These are phyloP conservation scores for Epiblema foenella DNA, from an alignment of 2,888 invertebrate species.

Conservation along the genomic window DNA sequence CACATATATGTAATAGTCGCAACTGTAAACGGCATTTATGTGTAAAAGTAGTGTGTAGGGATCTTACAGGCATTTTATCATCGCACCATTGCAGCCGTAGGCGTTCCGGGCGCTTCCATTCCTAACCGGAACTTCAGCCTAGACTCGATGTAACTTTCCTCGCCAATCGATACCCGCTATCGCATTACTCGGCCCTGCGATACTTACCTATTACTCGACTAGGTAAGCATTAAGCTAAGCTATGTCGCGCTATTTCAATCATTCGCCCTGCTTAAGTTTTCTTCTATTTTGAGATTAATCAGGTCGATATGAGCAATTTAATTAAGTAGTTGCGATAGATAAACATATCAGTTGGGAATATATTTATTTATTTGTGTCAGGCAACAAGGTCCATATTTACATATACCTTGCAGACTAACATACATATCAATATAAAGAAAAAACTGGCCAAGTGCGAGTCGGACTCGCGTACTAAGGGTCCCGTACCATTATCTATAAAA, in stretches of 20 bases:
- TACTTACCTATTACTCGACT: constrained; percentile 38
- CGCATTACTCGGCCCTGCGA: constrained; percentile 54
- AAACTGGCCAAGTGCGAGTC: too few species aligned
- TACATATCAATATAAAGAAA: too few species aligned
- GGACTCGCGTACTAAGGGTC: too few species aligned
- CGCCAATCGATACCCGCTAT: constrained; percentile 62
- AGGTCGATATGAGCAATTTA: not conserved
- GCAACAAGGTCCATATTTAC: too few species aligned
- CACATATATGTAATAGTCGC: too few species aligned
- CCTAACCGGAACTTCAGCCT: constrained; percentile 64
- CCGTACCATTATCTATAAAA: too few species aligned
- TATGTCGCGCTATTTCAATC: constrained; percentile 22
- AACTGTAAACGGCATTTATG: too few species aligned
- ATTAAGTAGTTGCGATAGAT: not conserved
- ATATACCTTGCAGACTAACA: too few species aligned
- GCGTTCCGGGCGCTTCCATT: constrained; percentile 58
- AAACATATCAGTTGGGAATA: not conserved
- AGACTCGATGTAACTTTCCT: constrained; percentile 48
- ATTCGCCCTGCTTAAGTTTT: constrained; percentile 5
- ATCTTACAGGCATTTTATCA: not conserved
- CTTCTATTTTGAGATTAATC: constrained; percentile 5
- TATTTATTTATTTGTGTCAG: too few species aligned
- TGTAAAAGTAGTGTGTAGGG: too few species aligned
- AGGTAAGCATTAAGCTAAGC: constrained; percentile 13
- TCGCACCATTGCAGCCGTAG: constrained; percentile 20